phyloP scores from a whole-genome alignment of 2,797 vertebrate species.

The Brotula barbata region DNA sequence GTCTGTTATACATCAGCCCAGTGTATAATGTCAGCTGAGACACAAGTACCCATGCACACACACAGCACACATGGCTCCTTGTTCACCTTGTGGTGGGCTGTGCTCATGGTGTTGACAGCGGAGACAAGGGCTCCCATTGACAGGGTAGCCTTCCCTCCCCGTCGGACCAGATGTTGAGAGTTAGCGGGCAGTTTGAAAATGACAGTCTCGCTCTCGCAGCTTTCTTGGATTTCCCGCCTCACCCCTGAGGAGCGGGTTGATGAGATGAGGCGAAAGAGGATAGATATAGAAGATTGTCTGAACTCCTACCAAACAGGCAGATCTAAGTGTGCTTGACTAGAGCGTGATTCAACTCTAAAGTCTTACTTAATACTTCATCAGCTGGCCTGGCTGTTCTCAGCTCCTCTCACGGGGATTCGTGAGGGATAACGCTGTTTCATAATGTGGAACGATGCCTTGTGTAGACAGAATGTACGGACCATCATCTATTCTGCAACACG shows the following conservation, averaged over 20 bases:
- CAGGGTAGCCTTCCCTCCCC: conserved; percentile 47
- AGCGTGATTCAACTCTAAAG: no score
- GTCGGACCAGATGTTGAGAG: conserved; percentile 73
- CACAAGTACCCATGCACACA: conserved; percentile 11
- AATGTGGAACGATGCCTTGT: conserved; percentile 36
- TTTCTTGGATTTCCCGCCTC: conserved; percentile 60
- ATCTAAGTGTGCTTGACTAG: not conserved
- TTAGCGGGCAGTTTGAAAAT: conserved; percentile 74
- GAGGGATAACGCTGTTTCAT: conserved; percentile 19
- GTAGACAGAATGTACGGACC: conserved; percentile 9
- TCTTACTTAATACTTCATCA: no score
- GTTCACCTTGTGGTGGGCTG: conserved; percentile 58
- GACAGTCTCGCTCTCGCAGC: conserved; percentile 60
- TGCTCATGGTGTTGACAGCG: conserved; percentile 61
- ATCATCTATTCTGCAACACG: conserved; percentile 25
- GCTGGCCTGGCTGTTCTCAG: conserved; percentile 25
- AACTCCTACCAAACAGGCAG: not conserved
- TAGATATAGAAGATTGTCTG: conserved; percentile 2
- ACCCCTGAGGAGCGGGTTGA: conserved; percentile 30
- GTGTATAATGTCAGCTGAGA: not conserved
- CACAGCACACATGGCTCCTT: conserved; percentile 57
- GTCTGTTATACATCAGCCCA: conserved; percentile 43
- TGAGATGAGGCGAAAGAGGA: conserved; percentile 20
- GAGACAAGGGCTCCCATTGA: conserved; percentile 75
- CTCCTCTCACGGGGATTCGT: conserved; percentile 33